Conservation (phyloP, 92 coral and sea anemone species). For the Phenganax stokvisi region DNA sequence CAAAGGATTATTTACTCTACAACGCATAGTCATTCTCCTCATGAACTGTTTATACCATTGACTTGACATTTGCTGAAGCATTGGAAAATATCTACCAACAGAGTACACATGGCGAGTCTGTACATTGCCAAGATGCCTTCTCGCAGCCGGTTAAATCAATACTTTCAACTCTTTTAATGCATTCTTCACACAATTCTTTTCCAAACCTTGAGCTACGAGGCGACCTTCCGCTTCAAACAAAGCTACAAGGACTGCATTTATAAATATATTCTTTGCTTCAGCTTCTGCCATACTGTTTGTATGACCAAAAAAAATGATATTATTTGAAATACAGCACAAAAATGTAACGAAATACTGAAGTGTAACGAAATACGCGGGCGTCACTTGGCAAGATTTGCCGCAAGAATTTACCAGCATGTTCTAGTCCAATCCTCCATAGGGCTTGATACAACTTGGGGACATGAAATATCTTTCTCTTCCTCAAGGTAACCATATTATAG, state of each 20-base stretch:
- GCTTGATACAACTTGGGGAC: too few relatives aligned
- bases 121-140: slow-evolving; percentile 12
- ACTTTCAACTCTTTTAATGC: slow-evolving; percentile 37
- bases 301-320: too few relatives aligned
- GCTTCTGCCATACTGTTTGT: too few relatives aligned
- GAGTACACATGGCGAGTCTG: slow-evolving; percentile 8
- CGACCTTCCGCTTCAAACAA: neutral
- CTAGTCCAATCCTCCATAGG: too few relatives aligned
- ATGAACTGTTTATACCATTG: slow-evolving; percentile 44
- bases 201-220: slow-evolving; percentile 21
- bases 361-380: too few relatives aligned
- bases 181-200: neutral
- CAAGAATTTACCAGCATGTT: too few relatives aligned
- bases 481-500: slow-evolving; percentile 42
- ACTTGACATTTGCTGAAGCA: slow-evolving; percentile 36
- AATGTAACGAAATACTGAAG: too few relatives aligned
- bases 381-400: too few relatives aligned
- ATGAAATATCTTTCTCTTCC: too few relatives aligned
- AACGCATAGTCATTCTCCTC: slow-evolving; percentile 31
- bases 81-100: slow-evolving; percentile 33
- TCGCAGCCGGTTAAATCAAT: slow-evolving; percentile 7
- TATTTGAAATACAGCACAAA: too few relatives aligned
- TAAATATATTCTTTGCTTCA: too few relatives aligned
- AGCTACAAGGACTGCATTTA: too few relatives aligned
- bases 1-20: slow-evolving; percentile 23